These are phyloP conservation scores for Etia nguti DNA, from an alignment of 2,113 vertebrate genomes.

Conservation along the genomic window DNA sequence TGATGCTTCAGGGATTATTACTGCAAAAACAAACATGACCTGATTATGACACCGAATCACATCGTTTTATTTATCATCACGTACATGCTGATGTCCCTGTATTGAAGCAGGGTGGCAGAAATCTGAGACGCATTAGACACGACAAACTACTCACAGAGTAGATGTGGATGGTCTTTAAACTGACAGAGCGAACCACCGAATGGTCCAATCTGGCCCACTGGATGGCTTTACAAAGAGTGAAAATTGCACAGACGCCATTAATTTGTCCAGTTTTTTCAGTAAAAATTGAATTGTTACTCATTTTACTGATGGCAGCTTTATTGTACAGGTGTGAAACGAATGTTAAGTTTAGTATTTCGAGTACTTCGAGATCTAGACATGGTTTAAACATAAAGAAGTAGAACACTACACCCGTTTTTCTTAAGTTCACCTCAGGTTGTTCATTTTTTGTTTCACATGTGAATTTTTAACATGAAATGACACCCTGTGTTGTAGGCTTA, in stretches of 20 bases:
- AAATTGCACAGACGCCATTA: not conserved
- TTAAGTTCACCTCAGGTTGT: not conserved
- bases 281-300: not conserved
- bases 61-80: not conserved
- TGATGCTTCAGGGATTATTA: not conserved
- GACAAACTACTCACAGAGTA: not conserved
- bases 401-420: not conserved
- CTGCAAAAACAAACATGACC: not conserved
- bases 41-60: not conserved
- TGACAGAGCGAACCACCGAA: not conserved
- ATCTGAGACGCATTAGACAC: not conserved
- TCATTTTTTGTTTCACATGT: not conserved
- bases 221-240: not conserved
- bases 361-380: not conserved
- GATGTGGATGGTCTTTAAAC: not conserved
- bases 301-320: not conserved
- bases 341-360: not conserved
- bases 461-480: not conserved
- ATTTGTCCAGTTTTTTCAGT: not conserved
- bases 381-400: not conserved
- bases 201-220: not conserved
- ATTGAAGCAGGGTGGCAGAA: not conserved
- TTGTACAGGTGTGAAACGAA: not conserved
- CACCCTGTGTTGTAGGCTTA: fast-evolving
- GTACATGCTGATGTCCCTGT: not conserved